Percentiles rank a stretch among this genome's conserved stretches.
phyloP scores from a whole-genome alignment of 2,797 vertebrate genomes.

The Prionace glauca region DNA sequence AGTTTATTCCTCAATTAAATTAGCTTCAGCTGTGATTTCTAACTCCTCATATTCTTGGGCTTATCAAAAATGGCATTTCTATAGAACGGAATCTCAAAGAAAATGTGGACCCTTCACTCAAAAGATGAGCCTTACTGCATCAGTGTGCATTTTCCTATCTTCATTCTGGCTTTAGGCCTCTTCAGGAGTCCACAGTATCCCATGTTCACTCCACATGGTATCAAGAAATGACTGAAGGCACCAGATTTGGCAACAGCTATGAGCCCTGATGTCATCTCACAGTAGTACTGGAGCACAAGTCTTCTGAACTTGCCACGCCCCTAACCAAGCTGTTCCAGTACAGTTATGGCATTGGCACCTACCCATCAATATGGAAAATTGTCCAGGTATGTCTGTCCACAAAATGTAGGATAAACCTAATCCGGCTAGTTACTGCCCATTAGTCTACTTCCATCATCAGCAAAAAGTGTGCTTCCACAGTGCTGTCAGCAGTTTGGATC shows the following conservation, averaged over 20 bases:
- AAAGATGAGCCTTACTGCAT: not conserved
- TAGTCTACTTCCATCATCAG: too few species aligned
- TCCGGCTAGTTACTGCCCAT: too few species aligned
- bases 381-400: too few species aligned
- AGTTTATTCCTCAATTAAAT: not conserved
- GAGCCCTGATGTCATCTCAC: too few species aligned
- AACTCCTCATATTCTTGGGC: not conserved
- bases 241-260: too few species aligned
- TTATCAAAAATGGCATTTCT: not conserved
- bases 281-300: not conserved
- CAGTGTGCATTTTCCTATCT: not conserved
- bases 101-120: not conserved
- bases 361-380: too few species aligned
- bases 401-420: too few species aligned
- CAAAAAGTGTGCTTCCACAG: too few species aligned
- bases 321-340: not conserved
- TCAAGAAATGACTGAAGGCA: not conserved
- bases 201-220: not conserved
- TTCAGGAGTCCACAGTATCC: not conserved
- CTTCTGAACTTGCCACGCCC: not conserved
- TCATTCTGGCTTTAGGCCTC: not conserved
- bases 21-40: not conserved
- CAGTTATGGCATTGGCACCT: too few species aligned
- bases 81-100: not conserved
- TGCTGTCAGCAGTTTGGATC: too few species aligned